Evolutionary conservation across 2,113 vertebrate genomes (phyloP).

Genomic region (Spilogale gracilis): DNA sequence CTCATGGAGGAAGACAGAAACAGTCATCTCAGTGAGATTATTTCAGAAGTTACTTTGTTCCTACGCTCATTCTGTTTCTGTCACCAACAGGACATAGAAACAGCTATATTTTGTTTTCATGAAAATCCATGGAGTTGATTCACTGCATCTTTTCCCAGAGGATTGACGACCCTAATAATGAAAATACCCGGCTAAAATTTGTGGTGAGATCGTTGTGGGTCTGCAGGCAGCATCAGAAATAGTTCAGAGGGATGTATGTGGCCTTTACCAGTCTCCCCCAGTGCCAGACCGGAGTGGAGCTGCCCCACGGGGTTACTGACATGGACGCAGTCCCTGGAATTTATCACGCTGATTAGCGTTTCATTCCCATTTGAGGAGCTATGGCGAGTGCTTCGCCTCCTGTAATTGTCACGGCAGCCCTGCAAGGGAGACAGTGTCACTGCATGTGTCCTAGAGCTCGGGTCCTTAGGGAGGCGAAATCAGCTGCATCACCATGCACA

Average conservation of each 20-base stretch:
- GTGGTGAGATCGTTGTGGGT: not conserved
- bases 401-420: not conserved
- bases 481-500: too few species aligned
- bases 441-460: too few species aligned
- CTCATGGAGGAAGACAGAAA: not conserved
- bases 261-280: not conserved
- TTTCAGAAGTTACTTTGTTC: not conserved
- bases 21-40: not conserved
- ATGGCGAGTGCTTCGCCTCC: not conserved
- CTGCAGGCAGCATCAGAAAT: not conserved
- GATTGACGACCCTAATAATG: conserved; percentile 23
- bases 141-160: not conserved
- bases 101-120: conserved; percentile 28
- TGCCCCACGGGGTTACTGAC: too few species aligned
- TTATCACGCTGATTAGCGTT: too few species aligned
- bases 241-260: not conserved
- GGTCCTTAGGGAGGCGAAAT: not conserved
- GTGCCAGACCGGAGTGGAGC: fast-evolving
- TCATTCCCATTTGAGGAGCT: not conserved
- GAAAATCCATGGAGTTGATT: not conserved
- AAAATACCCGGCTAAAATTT: not conserved
- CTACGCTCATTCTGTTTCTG: not conserved
- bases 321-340: fast-evolving
- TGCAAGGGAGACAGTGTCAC: not conserved
- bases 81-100: not conserved